Evolutionary conservation across 1,140 invertebrate species (phyloP), one percentile per base, ranked within the genome.

Genomic region (Batillaria attramentaria): DNA sequence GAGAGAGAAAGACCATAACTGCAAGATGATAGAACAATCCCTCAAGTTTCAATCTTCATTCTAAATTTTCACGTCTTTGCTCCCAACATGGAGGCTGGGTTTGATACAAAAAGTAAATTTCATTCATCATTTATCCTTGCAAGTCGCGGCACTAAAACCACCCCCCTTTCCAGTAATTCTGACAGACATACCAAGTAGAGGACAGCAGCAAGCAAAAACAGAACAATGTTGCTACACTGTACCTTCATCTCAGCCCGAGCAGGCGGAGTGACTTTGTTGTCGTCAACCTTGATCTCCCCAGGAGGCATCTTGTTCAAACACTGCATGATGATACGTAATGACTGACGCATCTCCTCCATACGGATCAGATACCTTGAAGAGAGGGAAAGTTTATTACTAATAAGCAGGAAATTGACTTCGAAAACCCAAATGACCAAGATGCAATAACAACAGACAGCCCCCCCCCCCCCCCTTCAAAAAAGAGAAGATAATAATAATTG

Each of bases 321-420:
- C 89, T 99, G 98, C 75, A 97, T 94, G 73, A 99, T 97, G 83
- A 99, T 99, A 79, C 94, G 93, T 43, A 99, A 87, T 0, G 96
- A 98, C 91, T 99, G 97, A 76, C 98, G 93, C 98, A 99, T 99
- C 92, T 99, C 98, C 90, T 98, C 96, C 72, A 99, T 92, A 72
- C 98, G 95, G 85, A 95, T 95, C 42, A 99, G 90, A 91, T 99
- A 99, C 85, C 96, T 96, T 31, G 57, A 33, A 39, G 28, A 68
- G 28, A 68, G 10, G n/a, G n/a, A n/a, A n/a, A n/a, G n/a, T n/a
- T n/a, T n/a, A n/a, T n/a, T n/a, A n/a, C n/a, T n/a, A n/a, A n/a
- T n/a, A n/a, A n/a, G n/a, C n/a, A n/a, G n/a, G n/a, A n/a, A n/a
- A n/a, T n/a, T n/a, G n/a, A n/a, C n/a, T n/a, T n/a, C n/a, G n/a